Conservation (phyloP, 53 echinoderm and acorn worm species). For the Luidia sarsii region DNA sequence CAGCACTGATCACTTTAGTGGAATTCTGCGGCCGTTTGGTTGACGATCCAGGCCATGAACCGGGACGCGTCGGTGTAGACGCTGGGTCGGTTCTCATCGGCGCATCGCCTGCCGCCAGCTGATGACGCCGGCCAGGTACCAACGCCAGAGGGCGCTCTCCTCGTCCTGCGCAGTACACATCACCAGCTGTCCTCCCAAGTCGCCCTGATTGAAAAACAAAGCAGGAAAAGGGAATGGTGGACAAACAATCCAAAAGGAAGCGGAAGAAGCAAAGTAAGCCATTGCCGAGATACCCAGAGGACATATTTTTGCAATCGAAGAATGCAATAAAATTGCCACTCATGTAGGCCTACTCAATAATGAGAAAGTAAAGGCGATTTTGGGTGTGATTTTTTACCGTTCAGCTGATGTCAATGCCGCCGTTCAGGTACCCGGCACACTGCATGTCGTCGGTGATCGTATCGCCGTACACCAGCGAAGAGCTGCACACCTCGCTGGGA, state of each 20-base stretch:
- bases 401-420: slow-evolving; percentile 19
- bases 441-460: slow-evolving; percentile 17
- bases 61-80: slow-evolving; percentile 16
- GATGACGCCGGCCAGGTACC: slow-evolving; percentile 23
- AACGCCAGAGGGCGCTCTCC: neutral
- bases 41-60: slow-evolving; percentile 14
- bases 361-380: too few relatives aligned
- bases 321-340: too few relatives aligned
- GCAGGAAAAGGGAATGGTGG: too few relatives aligned
- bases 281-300: too few relatives aligned
- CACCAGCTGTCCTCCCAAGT: slow-evolving; percentile 24
- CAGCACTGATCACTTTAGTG: too few relatives aligned
- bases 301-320: too few relatives aligned
- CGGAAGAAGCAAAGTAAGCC: too few relatives aligned
- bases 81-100: slow-evolving; percentile 4
- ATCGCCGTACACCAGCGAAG: slow-evolving; percentile 21
- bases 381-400: neutral
- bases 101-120: slow-evolving; percentile 26
- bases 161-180: neutral
- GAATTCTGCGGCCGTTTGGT: neutral
- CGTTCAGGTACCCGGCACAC: slow-evolving; percentile 24
- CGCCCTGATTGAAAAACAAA: slow-evolving; percentile 32
- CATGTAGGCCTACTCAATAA: too few relatives aligned
- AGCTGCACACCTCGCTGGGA: neutral
- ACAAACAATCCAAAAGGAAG: too few relatives aligned